Base-by-base conservation (phyloP, 2,797 vertebrate species). In the Enteromius paludinosus region DNA sequence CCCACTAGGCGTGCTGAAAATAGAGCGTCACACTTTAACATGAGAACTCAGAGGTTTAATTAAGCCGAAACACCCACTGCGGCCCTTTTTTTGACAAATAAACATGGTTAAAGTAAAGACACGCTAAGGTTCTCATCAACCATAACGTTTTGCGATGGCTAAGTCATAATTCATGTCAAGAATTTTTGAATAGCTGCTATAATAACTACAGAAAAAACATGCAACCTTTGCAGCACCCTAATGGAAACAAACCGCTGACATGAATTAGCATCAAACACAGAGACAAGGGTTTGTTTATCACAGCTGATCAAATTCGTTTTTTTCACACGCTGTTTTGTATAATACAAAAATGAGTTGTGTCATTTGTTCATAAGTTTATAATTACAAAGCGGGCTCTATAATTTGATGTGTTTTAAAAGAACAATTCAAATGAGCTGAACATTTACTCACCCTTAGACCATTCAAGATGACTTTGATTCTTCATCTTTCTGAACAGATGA, bases 11-110 rank as follows among this genome's bases (percentile, higher is more conserved):
- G n/a, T 59, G 33, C 76, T 80, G 59, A 83, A 82, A 86, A 84
- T 80, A 86, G 65, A 65, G 62, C 18, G 28, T 79, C 74, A 66
- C 69, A 41, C 28, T 70, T 41, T 74, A 78, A 86, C 70, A 85
- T 71, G 75, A 82, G 62, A 86, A 70, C 79, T 79, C 81, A 52
- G 65, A 43, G 75, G 66, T 72, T 83, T 83, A 87, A 85, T 83
- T 81, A 85, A 69, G 73, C 61, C 17, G 25, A 69, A 83, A 78
- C 73, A 81, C 82, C 69, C 77, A 79, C 70, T n/a, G 65, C 35
- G 59, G 38, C 45, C 5, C 72, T 49, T 33, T 68, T 38, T 56
- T 70, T 68, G 47, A 70, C 78, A 81, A 81, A 77, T 77, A 70
- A 84, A 79, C 61, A 64, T 15, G 49, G 43, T 75, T 65, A 65